Conservation (phyloP, 2,113 vertebrate species). For the Vicugna pacos region DNA sequence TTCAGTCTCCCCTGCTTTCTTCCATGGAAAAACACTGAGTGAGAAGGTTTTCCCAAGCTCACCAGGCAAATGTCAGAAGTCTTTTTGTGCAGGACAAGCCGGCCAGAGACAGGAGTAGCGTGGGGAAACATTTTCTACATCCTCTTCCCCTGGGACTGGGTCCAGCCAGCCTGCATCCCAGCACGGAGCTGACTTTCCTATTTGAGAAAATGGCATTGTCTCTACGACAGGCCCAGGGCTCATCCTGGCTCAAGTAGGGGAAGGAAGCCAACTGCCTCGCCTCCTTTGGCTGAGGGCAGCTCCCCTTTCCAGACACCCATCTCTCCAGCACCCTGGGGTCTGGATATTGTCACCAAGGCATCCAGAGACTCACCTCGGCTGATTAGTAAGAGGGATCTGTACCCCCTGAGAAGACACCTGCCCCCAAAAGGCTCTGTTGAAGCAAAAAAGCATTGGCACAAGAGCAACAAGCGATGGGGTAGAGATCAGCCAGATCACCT, state of each 20-base stretch:
- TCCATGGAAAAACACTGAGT: neutral
- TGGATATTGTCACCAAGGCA: slow-evolving; percentile 59
- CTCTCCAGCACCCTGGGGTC: neutral
- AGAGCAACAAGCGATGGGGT: too few relatives aligned
- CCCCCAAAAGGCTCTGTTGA: neutral
- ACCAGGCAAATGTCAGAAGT: neutral
- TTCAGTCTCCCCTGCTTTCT: neutral
- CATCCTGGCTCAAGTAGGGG: neutral
- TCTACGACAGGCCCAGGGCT: neutral
- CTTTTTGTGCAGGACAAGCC: neutral
- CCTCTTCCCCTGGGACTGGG: neutral
- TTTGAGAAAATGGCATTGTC: slow-evolving; percentile 33
- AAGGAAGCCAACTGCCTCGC: fast-evolving
- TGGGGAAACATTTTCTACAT: neutral
- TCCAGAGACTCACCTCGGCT: neutral
- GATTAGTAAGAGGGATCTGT: neutral
- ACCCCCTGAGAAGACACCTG: neutral
- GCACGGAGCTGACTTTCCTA: slow-evolving; percentile 36
- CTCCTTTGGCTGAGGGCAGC: neutral
- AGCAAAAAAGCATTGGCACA: neutral
- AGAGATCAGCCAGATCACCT: neutral
- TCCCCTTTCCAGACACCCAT: neutral
- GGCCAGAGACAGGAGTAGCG: neutral
- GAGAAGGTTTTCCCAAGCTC: neutral
- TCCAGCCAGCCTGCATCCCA: neutral